Evolutionary conservation across 2,888 invertebrate species (phyloP).

Genomic region (Prostheceraeus crozeri): DNA sequence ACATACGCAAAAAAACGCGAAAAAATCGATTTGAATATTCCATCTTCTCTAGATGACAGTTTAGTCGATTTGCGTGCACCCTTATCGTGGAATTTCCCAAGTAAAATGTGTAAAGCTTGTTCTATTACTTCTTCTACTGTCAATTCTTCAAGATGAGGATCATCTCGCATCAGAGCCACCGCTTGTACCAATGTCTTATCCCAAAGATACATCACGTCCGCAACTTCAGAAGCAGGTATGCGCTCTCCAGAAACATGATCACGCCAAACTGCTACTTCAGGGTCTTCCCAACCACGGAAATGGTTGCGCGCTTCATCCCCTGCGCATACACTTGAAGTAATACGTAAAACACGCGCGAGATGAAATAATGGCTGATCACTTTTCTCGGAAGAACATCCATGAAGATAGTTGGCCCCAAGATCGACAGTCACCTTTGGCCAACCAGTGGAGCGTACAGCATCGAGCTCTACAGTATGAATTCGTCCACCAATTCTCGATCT

Average conservation of each 20-base stretch:
- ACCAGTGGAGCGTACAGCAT: too few species aligned
- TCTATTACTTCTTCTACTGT: too few species aligned
- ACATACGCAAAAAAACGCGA: constrained; percentile 32
- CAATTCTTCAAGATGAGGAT: too few species aligned
- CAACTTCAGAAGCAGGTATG: constrained; percentile 30
- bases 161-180: not conserved
- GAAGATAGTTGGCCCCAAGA: constrained; percentile 40
- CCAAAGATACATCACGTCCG: constrained; percentile 32
- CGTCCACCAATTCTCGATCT: constrained; percentile 37
- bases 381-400: constrained; percentile 36
- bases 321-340: constrained; percentile 2
- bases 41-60: too few species aligned
- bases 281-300: constrained; percentile 37
- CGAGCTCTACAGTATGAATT: constrained; percentile 32
- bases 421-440: too few species aligned
- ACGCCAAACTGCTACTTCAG: constrained; percentile 38
- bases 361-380: constrained; percentile 34
- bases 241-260: constrained; percentile 31
- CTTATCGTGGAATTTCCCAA: too few species aligned
- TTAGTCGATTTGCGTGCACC: too few species aligned
- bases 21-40: constrained; percentile 37
- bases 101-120: too few species aligned
- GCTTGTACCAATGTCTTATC: constrained; percentile 28
- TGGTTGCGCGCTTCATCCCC: constrained; percentile 32
- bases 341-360: constrained; percentile 27